phyloP scores from a whole-genome alignment of 35 echinoderm and acorn worm genomes.

The Chiridota heheva region DNA sequence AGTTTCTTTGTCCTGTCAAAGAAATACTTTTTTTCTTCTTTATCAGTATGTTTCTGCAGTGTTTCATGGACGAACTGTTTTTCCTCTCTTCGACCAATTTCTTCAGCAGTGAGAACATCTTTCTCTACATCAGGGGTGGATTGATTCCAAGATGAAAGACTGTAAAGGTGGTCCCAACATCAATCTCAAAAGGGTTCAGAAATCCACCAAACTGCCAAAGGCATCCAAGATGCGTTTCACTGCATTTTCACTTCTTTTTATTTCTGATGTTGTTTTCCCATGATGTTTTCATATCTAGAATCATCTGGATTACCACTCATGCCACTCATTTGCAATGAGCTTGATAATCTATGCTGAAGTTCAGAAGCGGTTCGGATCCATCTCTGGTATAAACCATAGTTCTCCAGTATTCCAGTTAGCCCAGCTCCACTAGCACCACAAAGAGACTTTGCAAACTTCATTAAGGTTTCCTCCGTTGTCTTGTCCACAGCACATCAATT shows the following conservation, averaged over 20 bases:
- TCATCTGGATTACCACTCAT: slow-evolving; percentile 26
- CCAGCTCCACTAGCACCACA: slow-evolving; percentile 60
- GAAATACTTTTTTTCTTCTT: slow-evolving; percentile 25
- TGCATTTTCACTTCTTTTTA: slow-evolving; percentile 51
- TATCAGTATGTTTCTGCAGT: not conserved
- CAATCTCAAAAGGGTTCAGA: slow-evolving; percentile 56
- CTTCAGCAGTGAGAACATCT: too few species aligned
- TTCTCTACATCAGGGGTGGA: too few species aligned
- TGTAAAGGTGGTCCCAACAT: slow-evolving; percentile 20
- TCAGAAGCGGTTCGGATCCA: slow-evolving; percentile 57
- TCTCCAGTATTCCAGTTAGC: slow-evolving; percentile 61
- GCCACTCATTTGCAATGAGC: slow-evolving; percentile 43
- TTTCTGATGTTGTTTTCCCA: slow-evolving; percentile 27
- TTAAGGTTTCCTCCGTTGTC: slow-evolving; percentile 82
- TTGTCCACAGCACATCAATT: slow-evolving; percentile 73
- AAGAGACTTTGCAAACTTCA: slow-evolving; percentile 70
- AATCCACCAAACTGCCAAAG: too few species aligned
- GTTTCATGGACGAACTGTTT: slow-evolving; percentile 34
- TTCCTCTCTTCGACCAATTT: slow-evolving; percentile 24
- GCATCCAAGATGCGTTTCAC: slow-evolving; percentile 42
- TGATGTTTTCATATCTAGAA: slow-evolving; percentile 70
- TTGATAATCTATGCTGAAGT: slow-evolving; percentile 22
- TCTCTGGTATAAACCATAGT: slow-evolving; percentile 30
- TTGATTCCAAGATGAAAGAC: too few species aligned
- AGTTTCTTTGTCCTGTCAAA: slow-evolving; percentile 44